A percentile compares a stretch with the other conserved stretches of the same genome.
Evolutionary conservation across 2,797 vertebrate species (phyloP).

Genomic region (Chelon auratus): DNA sequence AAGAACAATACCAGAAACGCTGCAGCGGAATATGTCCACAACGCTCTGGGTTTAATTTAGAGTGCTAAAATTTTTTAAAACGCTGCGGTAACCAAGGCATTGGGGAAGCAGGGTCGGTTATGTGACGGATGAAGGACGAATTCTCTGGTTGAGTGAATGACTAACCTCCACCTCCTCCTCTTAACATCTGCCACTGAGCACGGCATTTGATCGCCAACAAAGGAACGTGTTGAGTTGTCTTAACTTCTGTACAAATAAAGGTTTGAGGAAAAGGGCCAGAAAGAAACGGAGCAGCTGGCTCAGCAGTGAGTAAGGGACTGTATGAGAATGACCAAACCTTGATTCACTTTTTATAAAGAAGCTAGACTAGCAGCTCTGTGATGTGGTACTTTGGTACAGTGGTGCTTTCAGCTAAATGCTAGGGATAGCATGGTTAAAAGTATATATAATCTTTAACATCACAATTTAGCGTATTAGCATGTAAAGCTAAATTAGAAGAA

Average conservation of each 20-base stretch:
- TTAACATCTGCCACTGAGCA: conserved; percentile 11
- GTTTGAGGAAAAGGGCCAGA: conserved; percentile 2
- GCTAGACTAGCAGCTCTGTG: no score
- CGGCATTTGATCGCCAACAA: conserved; percentile 7
- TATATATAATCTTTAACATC: no score
- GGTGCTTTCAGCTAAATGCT: no score
- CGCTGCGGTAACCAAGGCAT: conserved; percentile 11
- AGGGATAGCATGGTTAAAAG: no score
- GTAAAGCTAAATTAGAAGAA: no score
- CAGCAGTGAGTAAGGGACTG: not conserved
- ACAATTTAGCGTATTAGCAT: no score
- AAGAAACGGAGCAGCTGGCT: not conserved
- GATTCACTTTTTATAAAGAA: not conserved
- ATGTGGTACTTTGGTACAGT: no score
- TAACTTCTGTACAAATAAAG: not conserved
- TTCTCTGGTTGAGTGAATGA: conserved; percentile 12
- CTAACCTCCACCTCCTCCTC: conserved; percentile 16
- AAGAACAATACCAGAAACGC: conserved; percentile 48
- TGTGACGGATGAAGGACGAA: conserved; percentile 40
- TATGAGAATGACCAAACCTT: not conserved
- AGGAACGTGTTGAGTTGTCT: conserved; percentile 8
- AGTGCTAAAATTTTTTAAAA: conserved; percentile 3
- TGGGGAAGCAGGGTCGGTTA: conserved; percentile 10
- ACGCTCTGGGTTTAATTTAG: conserved; percentile 36
- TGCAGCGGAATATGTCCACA: conserved; percentile 25